Conservation (phyloP, 2,797 vertebrate genomes). For the Saxicola maurus region DNA sequence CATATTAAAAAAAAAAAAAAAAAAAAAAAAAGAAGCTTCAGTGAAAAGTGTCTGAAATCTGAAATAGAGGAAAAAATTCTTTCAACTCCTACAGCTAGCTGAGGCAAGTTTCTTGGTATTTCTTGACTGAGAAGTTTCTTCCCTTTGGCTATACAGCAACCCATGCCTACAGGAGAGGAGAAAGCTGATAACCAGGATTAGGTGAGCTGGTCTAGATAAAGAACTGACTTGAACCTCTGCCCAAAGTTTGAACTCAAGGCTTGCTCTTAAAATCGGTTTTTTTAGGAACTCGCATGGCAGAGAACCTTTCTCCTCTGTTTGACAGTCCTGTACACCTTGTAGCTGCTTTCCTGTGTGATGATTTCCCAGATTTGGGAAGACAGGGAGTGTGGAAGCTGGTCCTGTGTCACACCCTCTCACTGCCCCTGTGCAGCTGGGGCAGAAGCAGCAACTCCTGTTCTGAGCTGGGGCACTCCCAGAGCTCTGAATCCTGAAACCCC, state of each 20-base stretch:
- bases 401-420: fast-evolving
- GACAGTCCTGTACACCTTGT: not conserved
- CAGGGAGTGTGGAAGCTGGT: not conserved
- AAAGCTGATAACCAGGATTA: constrained; percentile 39
- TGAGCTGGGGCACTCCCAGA: not conserved
- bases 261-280: not conserved
- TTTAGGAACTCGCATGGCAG: not conserved
- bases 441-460: not conserved
- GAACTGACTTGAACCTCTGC: constrained; percentile 44
- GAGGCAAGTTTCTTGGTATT: constrained; percentile 50
- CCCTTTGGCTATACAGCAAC: constrained; percentile 33
- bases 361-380: not conserved
- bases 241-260: constrained; percentile 38
- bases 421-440: not conserved
- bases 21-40: not conserved
- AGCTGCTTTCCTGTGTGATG: not conserved
- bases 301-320: fast-evolving
- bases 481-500: not conserved
- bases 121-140: constrained; percentile 29
- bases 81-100: constrained; percentile 34
- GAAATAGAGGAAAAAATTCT: constrained; percentile 12
- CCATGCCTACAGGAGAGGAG: not conserved
- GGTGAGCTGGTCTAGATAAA: constrained; percentile 24
- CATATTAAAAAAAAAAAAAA: not conserved
- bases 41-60: not conserved